Evolutionary conservation across 2,888 invertebrate species (phyloP).

Genomic region (Conistra vaccinii): DNA sequence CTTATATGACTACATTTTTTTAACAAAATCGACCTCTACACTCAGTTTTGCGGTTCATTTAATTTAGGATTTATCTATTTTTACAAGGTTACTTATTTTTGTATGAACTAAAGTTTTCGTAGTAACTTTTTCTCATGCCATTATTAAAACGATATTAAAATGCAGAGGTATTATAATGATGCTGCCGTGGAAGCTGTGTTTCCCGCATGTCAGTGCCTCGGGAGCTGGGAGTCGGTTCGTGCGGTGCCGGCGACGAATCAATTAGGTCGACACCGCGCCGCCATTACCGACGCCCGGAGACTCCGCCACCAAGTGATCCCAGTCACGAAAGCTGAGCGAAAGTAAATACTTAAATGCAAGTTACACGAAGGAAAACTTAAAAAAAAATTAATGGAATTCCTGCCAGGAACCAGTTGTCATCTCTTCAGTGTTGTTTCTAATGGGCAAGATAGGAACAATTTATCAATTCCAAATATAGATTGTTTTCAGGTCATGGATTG

Average conservation of each 20-base stretch:
- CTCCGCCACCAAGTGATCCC: constrained; percentile 39
- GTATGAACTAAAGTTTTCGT: background rate
- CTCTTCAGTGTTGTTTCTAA: background rate
- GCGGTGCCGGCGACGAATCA: constrained; percentile 70
- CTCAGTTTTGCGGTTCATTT: background rate
- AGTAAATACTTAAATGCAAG: constrained; percentile 20
- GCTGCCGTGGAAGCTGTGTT: constrained; percentile 32
- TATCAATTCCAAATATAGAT: background rate
- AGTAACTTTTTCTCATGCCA: background rate
- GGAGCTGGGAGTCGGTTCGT: constrained; percentile 21
- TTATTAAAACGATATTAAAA: constrained; percentile 11
- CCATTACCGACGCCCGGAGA: constrained; percentile 68
- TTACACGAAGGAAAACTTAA: too few species aligned
- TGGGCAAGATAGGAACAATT: background rate
- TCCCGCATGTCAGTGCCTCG: constrained; percentile 17
- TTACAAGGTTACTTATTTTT: background rate
- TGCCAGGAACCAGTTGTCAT: background rate
- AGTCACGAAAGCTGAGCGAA: constrained; percentile 40
- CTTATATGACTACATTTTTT: constrained; percentile 11
- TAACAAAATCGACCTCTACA: background rate
- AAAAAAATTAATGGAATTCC: too few species aligned
- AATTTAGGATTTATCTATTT: background rate
- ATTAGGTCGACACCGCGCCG: constrained; percentile 73
- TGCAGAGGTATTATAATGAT: constrained; percentile 22
- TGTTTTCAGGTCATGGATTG: background rate